Percentiles rank a stretch among this genome's conserved stretches.
Evolutionary conservation across 2,888 invertebrate species (phyloP).

Genomic region (Tuberolachnus salignus): DNA sequence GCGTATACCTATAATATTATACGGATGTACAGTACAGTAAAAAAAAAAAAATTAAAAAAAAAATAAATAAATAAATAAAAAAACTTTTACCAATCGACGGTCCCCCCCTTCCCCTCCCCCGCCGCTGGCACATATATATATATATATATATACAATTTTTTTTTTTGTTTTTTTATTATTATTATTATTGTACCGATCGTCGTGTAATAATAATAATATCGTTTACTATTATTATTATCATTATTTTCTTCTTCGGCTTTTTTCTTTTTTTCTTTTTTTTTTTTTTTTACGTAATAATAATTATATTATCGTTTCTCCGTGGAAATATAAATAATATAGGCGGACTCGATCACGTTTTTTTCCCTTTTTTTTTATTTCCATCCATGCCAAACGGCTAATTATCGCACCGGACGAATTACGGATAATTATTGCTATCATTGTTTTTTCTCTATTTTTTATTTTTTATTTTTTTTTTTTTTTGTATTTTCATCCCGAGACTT

Average conservation of each 20-base stretch:
- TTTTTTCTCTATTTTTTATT: not conserved
- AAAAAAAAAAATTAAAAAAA: not conserved
- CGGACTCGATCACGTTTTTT: conserved; percentile 50
- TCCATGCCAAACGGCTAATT: conserved; percentile 49
- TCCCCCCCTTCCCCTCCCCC: too few relatives aligned
- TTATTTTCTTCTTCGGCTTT: not conserved
- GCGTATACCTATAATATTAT: too few relatives aligned
- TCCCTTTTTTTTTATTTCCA: conserved; percentile 1
- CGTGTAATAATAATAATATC: conserved; percentile 32
- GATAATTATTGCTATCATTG: conserved; percentile 56
- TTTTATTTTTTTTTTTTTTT: too few relatives aligned
- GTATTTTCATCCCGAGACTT: not conserved
- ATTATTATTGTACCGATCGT: conserved; percentile 35
- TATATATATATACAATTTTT: too few relatives aligned
- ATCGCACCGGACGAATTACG: conserved; percentile 53
- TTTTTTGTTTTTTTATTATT: too few relatives aligned
- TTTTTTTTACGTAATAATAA: conserved; percentile 29
- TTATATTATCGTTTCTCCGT: conserved; percentile 46
- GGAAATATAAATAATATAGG: conserved; percentile 27
- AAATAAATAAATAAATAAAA: too few relatives aligned
- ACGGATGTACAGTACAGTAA: not conserved
- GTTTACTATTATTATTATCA: conserved; percentile 39
- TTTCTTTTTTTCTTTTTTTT: conserved; percentile 2
- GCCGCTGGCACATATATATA: too few relatives aligned
- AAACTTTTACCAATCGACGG: conserved; percentile 37